Base-by-base conservation (phyloP, 2,797 vertebrate genomes). In the Typhlichthys eigenmanni region DNA sequence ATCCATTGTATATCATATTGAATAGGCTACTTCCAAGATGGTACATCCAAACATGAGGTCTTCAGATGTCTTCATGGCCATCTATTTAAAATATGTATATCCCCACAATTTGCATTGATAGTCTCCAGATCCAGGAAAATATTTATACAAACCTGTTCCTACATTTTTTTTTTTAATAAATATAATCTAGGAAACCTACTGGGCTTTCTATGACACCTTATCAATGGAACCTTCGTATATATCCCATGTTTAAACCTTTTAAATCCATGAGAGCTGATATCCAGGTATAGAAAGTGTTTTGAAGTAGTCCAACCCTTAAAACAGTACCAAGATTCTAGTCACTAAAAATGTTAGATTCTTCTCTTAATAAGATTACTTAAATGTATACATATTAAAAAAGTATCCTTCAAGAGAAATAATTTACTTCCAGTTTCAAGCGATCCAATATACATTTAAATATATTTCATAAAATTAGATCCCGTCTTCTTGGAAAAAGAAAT, bases 361-460 rank as follows among this genome's bases (percentile, higher is more conserved):
- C 48, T 12, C 47, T 65, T 52, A 67, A 72, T 73, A 63, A 69
- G 62, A 63, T 69, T 72, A 82, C 47, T 70, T 57, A 51, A 38
- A 75, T 68, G 79, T 74, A 74, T 82, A 58, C 70, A 66, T 38
- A 38, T 38, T 38, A 71, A 62, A 84, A 76, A 79, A 63, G 54
- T 76, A 89, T 93, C 92, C 93, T 81, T 80, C 65, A 70, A 69
- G 69, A 54, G 71, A 43, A 48, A 54, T 62, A 52, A 85, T 75
- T 88, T 91, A 90, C 77, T 90, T 89, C 92, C 92, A 90, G 74
- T 70, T 81, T 81, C 72, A 71, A 70, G 70, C 58, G 62, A 89
- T 85, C 89, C 91, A 74, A 77, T 65, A 75, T 70, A 49, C 76
- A 81, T 61, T 52, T 5, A n/a, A 32, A 86, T 78, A 75, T 76